Conservation (phyloP, 2,888 invertebrate genomes). For the Scaptomyza tumidula region DNA sequence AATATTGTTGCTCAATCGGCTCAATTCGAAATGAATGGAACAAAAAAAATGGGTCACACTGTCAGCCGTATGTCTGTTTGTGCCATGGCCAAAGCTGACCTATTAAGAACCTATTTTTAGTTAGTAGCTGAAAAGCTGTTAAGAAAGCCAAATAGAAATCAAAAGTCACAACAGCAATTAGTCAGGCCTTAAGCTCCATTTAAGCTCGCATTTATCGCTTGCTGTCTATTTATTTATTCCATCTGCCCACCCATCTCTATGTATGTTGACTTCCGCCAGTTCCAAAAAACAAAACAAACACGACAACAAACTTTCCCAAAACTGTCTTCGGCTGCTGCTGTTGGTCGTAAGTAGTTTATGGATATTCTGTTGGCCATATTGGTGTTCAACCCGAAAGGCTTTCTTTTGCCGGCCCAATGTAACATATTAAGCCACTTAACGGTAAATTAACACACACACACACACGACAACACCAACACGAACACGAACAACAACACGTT, state of each 20-base stretch:
- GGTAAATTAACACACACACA: constrained; percentile 34
- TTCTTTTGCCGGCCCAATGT: constrained; percentile 36
- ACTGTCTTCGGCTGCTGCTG: background rate
- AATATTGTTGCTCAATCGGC: constrained; percentile 41
- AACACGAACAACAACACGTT: constrained; percentile 11
- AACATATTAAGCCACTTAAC: constrained; percentile 63
- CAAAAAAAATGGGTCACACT: constrained; percentile 24
- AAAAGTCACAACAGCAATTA: constrained; percentile 61
- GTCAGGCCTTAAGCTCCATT: constrained; percentile 46
- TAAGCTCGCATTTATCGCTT: constrained; percentile 35
- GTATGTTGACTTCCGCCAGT: constrained; percentile 39
- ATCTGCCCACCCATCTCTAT: constrained; percentile 13
- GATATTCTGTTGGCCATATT: constrained; percentile 43
- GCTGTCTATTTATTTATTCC: constrained; percentile 19
- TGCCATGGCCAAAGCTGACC: constrained; percentile 26
- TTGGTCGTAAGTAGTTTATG: constrained; percentile 20
- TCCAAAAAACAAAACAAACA: constrained; percentile 4
- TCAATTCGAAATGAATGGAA: background rate
- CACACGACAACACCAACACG: background rate
- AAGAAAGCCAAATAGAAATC: constrained; percentile 59
- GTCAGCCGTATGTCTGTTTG: constrained; percentile 1
- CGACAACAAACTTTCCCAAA: constrained; percentile 34
- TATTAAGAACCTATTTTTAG: constrained; percentile 59
- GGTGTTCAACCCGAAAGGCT: constrained; percentile 20
- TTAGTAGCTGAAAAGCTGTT: background rate